Conservation (phyloP, 2,797 vertebrate species). For the Sebastes taczanowskii region DNA sequence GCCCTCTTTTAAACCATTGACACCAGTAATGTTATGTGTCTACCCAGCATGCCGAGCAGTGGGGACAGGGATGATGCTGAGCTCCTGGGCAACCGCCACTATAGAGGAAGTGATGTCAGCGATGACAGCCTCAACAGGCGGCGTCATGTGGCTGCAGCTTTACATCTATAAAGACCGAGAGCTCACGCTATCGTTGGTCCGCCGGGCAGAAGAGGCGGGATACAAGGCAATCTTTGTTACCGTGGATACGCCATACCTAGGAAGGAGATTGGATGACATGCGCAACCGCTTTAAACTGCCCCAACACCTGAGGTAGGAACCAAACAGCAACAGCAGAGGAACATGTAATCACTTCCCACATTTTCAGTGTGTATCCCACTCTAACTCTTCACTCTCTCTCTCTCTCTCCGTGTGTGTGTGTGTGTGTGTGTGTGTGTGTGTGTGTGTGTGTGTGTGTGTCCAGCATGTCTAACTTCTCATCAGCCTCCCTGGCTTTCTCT, state of each 20-base stretch:
- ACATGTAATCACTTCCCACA: no score
- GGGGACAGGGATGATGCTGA: conserved; percentile 96
- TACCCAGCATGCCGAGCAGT: conserved; percentile 85
- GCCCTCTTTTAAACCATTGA: background rate
- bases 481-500: conserved; percentile 88
- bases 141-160: conserved; percentile 90
- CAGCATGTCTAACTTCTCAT: conserved; percentile 94
- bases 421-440: conserved; percentile 9
- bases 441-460: conserved; percentile 2
- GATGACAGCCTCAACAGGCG: conserved; percentile 44
- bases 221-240: conserved; percentile 94
- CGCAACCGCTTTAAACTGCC: conserved; percentile 93
- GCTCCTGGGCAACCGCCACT: conserved; percentile 95
- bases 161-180: conserved; percentile 93
- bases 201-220: conserved; percentile 86
- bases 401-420: background rate
- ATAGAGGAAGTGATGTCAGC: conserved; percentile 93
- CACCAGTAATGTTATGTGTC: background rate
- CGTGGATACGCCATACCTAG: conserved; percentile 92
- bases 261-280: conserved; percentile 88
- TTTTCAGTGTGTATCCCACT: no score
- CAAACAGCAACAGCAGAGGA: background rate
- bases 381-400: no score
- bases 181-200: conserved; percentile 88
- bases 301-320: conserved; percentile 90